Evolutionary conservation across 2,888 invertebrate species (phyloP).

Genomic region (Pharmacophagus antenor): DNA sequence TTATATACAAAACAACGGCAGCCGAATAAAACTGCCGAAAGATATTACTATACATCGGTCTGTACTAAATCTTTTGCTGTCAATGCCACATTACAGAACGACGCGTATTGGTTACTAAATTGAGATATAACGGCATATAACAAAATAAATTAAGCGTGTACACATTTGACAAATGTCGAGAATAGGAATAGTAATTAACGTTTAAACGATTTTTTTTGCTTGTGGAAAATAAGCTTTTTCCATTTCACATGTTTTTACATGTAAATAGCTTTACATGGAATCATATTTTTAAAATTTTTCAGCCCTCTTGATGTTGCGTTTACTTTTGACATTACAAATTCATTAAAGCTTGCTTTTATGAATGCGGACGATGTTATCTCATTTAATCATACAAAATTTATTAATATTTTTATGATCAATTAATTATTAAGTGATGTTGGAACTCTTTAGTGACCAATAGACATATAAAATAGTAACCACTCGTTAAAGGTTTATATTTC

Average conservation of each 20-base stretch:
- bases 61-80: not conserved
- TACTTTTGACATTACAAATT: not conserved
- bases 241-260: too few relatives aligned
- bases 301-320: not conserved
- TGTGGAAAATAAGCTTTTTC: too few relatives aligned
- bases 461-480: too few relatives aligned
- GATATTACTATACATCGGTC: not conserved
- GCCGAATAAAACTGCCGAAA: slow-evolving; percentile 1
- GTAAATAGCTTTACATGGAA: too few relatives aligned
- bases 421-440: not conserved
- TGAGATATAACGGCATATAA: not conserved
- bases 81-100: not conserved
- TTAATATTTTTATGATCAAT: not conserved
- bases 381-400: not conserved
- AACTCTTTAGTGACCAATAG: too few relatives aligned
- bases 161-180: not conserved
- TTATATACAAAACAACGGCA: slow-evolving; percentile 3
- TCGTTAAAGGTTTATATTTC: not conserved
- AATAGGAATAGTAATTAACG: too few relatives aligned
- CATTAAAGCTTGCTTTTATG: not conserved
- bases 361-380: not conserved
- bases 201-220: too few relatives aligned
- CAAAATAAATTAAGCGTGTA: not conserved
- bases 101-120: too few relatives aligned
- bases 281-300: too few relatives aligned